phyloP scores from a whole-genome alignment of 2,888 invertebrate species.

The Drosophila testacea region DNA sequence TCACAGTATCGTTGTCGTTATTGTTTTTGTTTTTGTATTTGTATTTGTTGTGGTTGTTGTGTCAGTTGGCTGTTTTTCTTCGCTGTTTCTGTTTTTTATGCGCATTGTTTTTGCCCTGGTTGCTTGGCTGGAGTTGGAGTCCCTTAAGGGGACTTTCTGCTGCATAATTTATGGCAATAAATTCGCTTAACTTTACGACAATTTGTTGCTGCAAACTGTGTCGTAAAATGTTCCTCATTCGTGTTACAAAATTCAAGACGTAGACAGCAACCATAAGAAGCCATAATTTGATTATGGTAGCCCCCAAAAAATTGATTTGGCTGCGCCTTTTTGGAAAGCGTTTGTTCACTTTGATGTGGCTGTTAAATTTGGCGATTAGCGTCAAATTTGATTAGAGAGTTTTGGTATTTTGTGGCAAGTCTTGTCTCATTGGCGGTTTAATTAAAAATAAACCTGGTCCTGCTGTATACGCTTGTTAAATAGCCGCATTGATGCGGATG shows the following conservation, averaged over 20 bases:
- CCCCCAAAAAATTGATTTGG: slow-evolving; percentile 46
- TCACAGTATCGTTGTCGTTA: slow-evolving; percentile 30
- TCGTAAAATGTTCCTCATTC: slow-evolving; percentile 61
- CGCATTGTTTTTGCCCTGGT: slow-evolving; percentile 54
- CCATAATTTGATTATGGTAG: slow-evolving; percentile 62
- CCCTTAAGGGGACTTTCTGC: slow-evolving; percentile 29
- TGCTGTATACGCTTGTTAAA: slow-evolving; percentile 27
- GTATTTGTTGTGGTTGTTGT: slow-evolving; percentile 12
- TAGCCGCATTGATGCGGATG: slow-evolving; percentile 27
- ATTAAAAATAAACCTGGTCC: slow-evolving; percentile 48
- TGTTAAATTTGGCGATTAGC: slow-evolving; percentile 59
- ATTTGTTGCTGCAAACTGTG: slow-evolving; percentile 77
- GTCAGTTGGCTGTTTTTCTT: slow-evolving; percentile 29
- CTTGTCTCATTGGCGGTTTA: slow-evolving; percentile 27
- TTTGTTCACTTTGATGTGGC: slow-evolving; percentile 51
- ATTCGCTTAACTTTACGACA: slow-evolving; percentile 81
- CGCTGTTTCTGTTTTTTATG: slow-evolving; percentile 58
- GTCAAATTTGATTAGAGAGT: slow-evolving; percentile 54
- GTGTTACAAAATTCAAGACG: slow-evolving; percentile 21
- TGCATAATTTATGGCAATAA: slow-evolving; percentile 82
- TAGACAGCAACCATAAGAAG: slow-evolving; percentile 39
- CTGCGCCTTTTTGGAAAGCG: neutral
- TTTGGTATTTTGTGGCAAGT: neutral
- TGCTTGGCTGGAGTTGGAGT: slow-evolving; percentile 7
- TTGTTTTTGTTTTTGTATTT: slow-evolving; percentile 1